phyloP scores from a whole-genome alignment of 2,888 invertebrate species.

The Chrysotoxum bicinctum region DNA sequence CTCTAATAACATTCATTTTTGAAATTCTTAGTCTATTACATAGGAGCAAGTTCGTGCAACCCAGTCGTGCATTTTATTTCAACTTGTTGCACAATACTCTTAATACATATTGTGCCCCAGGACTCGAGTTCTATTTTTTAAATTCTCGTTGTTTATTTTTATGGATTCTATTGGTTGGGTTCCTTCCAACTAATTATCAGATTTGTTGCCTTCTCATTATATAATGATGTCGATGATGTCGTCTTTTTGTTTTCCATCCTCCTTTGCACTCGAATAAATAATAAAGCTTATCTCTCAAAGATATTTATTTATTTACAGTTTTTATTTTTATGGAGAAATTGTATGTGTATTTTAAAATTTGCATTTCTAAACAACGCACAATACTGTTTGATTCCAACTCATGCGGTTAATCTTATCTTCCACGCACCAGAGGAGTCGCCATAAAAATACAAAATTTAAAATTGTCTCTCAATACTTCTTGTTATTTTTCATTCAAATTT shows the following conservation, averaged over 20 bases:
- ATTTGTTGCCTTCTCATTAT: background rate
- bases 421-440: constrained; percentile 44
- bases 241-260: background rate
- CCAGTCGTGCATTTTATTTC: too few relatives aligned
- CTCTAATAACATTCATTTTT: too few relatives aligned
- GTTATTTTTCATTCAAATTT: constrained; percentile 7
- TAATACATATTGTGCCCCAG: too few relatives aligned
- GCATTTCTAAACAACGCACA: background rate
- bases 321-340: constrained; percentile 5
- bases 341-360: background rate
- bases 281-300: background rate
- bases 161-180: too few relatives aligned
- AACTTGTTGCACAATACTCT: too few relatives aligned
- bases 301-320: constrained; percentile 3
- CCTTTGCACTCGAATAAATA: background rate
- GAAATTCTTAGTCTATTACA: too few relatives aligned
- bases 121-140: too few relatives aligned
- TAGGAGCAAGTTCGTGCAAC: too few relatives aligned
- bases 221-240: background rate
- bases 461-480: constrained; percentile 32
- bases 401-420: constrained; percentile 55
- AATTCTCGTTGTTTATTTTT: too few relatives aligned
- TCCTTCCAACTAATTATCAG: background rate
- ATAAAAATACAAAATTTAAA: constrained; percentile 20
- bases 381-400: constrained; percentile 31